Conservation (phyloP, 2,888 invertebrate species). For the Rotaria sp. region DNA sequence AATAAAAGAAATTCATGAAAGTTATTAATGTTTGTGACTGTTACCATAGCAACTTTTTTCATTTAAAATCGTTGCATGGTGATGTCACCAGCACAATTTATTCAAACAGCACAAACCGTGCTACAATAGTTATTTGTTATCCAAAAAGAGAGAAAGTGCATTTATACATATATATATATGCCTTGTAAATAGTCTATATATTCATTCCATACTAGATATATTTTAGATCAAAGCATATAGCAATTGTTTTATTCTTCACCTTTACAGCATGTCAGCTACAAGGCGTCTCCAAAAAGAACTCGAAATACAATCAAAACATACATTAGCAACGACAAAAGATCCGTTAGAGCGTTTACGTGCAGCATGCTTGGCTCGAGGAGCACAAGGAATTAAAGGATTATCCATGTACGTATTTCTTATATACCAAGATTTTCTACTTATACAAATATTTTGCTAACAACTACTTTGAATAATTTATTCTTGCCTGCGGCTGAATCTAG, state of each 20-base stretch:
- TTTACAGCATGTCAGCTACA: constrained; percentile 62
- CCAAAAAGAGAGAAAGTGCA: no score
- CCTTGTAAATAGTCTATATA: no score
- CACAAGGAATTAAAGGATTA: constrained; percentile 76
- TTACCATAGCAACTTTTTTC: background rate
- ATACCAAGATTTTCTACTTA: background rate
- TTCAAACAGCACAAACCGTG: background rate
- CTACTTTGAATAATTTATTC: background rate
- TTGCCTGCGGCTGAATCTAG: background rate
- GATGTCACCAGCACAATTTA: background rate
- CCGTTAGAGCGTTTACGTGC: constrained; percentile 75
- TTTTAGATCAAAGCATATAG: background rate
- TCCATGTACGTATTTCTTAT: constrained; percentile 64
- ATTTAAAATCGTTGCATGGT: background rate
- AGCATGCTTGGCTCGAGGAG: constrained; percentile 75
- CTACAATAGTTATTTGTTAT: no score
- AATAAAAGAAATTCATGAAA: background rate
- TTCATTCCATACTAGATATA: background rate
- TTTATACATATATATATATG: no score
- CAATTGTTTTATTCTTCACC: background rate
- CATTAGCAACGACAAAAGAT: constrained; percentile 65
- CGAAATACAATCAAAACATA: constrained; percentile 62
- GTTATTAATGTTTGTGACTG: background rate
- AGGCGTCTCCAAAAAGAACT: constrained; percentile 71
- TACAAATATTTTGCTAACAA: background rate